Percentiles rank a stretch among this genome's conserved stretches.
phyloP scores from a whole-genome alignment of 35 echinoderm and acorn worm species.

The Hemicentrotus pulcherrimus region DNA sequence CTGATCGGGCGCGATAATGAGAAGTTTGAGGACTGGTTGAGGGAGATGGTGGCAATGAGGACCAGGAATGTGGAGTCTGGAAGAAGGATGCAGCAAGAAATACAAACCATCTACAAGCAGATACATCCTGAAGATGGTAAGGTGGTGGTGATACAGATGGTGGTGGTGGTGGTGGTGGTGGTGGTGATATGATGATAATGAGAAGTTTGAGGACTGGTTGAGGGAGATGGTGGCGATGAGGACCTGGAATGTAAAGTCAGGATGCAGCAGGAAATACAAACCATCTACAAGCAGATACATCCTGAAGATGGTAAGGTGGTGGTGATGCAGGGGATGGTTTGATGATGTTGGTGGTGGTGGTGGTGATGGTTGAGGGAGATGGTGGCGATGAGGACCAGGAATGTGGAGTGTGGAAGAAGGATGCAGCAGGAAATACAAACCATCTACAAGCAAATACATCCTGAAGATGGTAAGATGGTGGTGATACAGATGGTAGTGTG shows the following conservation, averaged over 20 bases:
- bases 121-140: neutral
- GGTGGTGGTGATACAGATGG: neutral
- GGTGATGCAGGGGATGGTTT: neutral
- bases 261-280: conserved; percentile 73
- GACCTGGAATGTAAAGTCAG: conserved; percentile 66
- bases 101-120: too few relatives aligned
- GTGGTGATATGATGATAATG: too few relatives aligned
- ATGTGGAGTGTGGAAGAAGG: too few relatives aligned
- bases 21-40: conserved; percentile 25
- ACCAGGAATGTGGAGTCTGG: neutral
- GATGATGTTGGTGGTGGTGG: neutral
- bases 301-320: conserved; percentile 64
- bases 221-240: conserved; percentile 80
- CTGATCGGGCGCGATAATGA: conserved; percentile 69
- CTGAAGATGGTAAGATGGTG: neutral
- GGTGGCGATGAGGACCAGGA: neutral
- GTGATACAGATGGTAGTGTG: neutral
- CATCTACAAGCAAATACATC: too few relatives aligned
- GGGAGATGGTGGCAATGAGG: neutral
- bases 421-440: too few relatives aligned
- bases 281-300: conserved; percentile 65
- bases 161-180: neutral
- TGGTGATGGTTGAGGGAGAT: neutral
- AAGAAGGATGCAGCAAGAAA: too few relatives aligned
- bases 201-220: conserved; percentile 76